A percentile compares a stretch with the other conserved stretches of the same genome.
phyloP scores from a whole-genome alignment of 2,888 invertebrate genomes.

The Cremastinae sp. region DNA sequence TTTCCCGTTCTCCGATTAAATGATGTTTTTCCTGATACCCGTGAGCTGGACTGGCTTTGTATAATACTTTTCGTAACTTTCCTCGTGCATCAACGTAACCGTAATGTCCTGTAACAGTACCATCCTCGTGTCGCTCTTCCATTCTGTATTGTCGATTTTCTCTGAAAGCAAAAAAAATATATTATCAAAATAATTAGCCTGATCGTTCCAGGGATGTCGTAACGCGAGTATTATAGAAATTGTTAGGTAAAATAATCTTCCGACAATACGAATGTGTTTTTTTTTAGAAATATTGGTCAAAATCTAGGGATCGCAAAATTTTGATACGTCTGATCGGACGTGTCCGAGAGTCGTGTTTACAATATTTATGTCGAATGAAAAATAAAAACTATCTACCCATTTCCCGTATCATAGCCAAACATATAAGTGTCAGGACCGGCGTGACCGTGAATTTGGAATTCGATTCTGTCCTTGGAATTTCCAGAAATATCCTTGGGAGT shows the following conservation, averaged over 20 bases:
- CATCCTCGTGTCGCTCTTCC: conserved; percentile 89
- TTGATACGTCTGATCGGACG: too few species aligned
- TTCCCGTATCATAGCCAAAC: conserved; percentile 92
- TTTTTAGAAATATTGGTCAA: too few species aligned
- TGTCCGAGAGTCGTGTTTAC: too few species aligned
- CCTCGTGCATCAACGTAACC: conserved; percentile 90
- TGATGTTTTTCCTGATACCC: conserved; percentile 84
- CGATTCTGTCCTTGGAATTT: conserved; percentile 81
- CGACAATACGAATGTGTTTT: too few species aligned
- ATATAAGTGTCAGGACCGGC: conserved; percentile 91
- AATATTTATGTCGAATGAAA: conserved; percentile 5
- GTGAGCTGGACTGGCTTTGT: conserved; percentile 86
- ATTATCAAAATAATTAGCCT: too few species aligned
- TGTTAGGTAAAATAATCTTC: too few species aligned
- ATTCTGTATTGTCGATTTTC: conserved; percentile 90
- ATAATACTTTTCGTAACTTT: conserved; percentile 88
- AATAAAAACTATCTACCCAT: conserved; percentile 83
- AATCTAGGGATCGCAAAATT: too few species aligned
- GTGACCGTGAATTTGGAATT: conserved; percentile 91
- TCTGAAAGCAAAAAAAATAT: conserved; percentile 79
- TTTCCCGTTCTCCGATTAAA: conserved; percentile 62
- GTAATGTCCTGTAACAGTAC: conserved; percentile 89
- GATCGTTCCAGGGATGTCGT: too few species aligned
- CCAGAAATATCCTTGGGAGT: conserved; percentile 34
- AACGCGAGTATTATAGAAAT: too few species aligned